phyloP scores from a whole-genome alignment of 92 coral and sea anemone genomes.

The Heteractis magnifica region DNA sequence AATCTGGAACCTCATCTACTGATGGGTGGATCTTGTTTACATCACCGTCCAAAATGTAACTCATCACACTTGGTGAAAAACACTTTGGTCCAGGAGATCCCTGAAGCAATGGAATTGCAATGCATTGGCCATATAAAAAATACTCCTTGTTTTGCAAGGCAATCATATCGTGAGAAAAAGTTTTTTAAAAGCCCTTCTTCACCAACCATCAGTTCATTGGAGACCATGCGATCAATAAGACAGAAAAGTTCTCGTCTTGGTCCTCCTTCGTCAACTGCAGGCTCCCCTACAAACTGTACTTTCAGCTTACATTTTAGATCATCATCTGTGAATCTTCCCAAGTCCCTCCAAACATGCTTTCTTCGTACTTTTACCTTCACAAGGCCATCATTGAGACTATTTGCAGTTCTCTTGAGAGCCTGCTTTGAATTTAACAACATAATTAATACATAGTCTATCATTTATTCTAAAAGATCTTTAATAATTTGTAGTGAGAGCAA shows the following conservation, averaged over 20 bases:
- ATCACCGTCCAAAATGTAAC: neutral
- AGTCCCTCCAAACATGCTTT: conserved; percentile 14
- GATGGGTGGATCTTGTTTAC: conserved; percentile 1
- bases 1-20: conserved; percentile 1
- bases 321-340: neutral
- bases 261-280: conserved; percentile 34
- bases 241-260: conserved; percentile 24
- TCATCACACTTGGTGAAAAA: conserved; percentile 18
- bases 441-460: too few relatives aligned
- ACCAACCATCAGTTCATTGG: conserved; percentile 12
- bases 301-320: neutral
- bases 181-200: conserved; percentile 9
- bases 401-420: neutral
- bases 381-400: neutral
- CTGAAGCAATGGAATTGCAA: conserved; percentile 19
- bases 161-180: neutral
- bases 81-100: conserved; percentile 39
- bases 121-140: conserved; percentile 20
- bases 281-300: conserved; percentile 39
- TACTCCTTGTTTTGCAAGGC: neutral
- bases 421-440: neutral
- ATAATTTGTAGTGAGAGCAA: too few relatives aligned
- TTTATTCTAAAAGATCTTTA: too few relatives aligned
- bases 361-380: conserved; percentile 16
- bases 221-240: conserved; percentile 25